A percentile compares a stretch with the other conserved stretches of the same genome.
These are phyloP conservation scores for Ophioninae sp. DNA, from an alignment of 2,888 invertebrate species.

Conservation along the genomic window DNA sequence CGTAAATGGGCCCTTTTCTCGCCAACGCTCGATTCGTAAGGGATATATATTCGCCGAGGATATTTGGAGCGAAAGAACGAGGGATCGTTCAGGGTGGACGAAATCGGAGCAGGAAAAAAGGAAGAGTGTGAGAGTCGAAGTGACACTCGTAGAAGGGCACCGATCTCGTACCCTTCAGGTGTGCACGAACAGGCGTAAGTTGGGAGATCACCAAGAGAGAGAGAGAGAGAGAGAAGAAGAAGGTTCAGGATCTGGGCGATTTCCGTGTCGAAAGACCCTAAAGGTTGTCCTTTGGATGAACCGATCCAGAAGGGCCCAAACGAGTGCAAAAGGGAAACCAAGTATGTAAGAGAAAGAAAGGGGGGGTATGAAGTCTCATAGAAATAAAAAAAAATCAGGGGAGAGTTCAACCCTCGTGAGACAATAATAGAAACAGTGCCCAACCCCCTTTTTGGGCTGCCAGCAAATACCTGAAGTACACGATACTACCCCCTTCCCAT, in stretches of 20 bases:
- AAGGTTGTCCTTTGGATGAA: slow-evolving; percentile 56
- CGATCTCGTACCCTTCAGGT: slow-evolving; percentile 48
- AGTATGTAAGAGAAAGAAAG: slow-evolving; percentile 23
- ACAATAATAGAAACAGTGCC: slow-evolving; percentile 80
- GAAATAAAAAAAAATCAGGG: slow-evolving; percentile 36
- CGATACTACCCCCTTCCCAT: slow-evolving; percentile 66
- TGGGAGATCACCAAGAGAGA: slow-evolving; percentile 6
- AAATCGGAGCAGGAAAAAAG: slow-evolving; percentile 18
- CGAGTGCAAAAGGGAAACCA: background rate
- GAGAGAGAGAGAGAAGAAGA: slow-evolving; percentile 21
- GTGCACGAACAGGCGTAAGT: slow-evolving; percentile 55
- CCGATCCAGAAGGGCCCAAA: slow-evolving; percentile 56
- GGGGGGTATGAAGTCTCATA: slow-evolving; percentile 19
- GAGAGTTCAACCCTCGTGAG: slow-evolving; percentile 73
- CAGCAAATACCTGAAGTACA: slow-evolving; percentile 75
- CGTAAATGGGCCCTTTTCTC: slow-evolving; percentile 11
- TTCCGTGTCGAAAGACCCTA: slow-evolving; percentile 42
- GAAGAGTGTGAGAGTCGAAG: slow-evolving; percentile 56
- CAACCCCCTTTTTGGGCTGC: slow-evolving; percentile 66
- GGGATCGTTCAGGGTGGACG: slow-evolving; percentile 19
- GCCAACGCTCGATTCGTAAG: background rate
- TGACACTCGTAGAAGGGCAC: slow-evolving; percentile 61
- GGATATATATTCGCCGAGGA: slow-evolving; percentile 3
- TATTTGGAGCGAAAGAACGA: slow-evolving; percentile 34
- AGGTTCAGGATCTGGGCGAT: slow-evolving; percentile 13